A percentile compares a stretch with the other conserved stretches of the same genome.
These are phyloP conservation scores for Drosophila borealis DNA, from an alignment of 2,888 invertebrate genomes.

Conservation along the genomic window DNA sequence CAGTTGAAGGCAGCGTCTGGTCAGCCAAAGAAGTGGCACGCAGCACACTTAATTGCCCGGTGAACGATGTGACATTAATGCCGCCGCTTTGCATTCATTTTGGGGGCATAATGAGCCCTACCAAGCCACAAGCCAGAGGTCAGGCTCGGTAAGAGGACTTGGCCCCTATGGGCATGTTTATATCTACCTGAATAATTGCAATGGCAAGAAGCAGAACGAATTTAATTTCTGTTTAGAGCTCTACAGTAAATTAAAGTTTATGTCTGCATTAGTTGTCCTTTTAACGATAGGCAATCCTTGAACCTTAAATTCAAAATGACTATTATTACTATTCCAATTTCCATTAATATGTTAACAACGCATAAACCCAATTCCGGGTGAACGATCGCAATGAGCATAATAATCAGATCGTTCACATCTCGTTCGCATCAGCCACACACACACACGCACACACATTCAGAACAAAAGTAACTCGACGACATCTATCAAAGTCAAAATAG, in stretches of 20 bases:
- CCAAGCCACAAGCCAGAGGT: conserved; percentile 51
- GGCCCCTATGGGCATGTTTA: conserved; percentile 28
- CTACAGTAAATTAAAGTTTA: no score
- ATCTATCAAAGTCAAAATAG: conserved; percentile 85
- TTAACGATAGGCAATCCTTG: neutral
- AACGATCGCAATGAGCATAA: conserved; percentile 38
- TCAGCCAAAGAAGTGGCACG: conserved; percentile 45
- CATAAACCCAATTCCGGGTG: conserved; percentile 20
- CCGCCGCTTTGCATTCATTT: conserved; percentile 80
- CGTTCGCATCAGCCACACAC: conserved; percentile 26
- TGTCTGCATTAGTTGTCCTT: neutral
- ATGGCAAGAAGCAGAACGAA: conserved; percentile 2
- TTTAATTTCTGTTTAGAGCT: no score
- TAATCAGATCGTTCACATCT: conserved; percentile 48
- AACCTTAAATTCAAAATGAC: neutral
- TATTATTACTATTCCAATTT: neutral
- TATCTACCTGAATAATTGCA: conserved; percentile 19
- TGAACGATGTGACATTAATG: conserved; percentile 70
- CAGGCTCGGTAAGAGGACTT: conserved; percentile 13
- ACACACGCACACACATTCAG: conserved; percentile 24
- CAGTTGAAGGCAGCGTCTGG: conserved; percentile 1
- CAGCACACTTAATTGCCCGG: conserved; percentile 55
- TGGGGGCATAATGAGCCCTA: conserved; percentile 65
- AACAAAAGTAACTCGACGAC: conserved; percentile 64
- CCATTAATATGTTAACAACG: conserved; percentile 1